These are phyloP conservation scores for Tuberolachnus salignus DNA, from an alignment of 2,888 invertebrate species.

Conservation along the genomic window DNA sequence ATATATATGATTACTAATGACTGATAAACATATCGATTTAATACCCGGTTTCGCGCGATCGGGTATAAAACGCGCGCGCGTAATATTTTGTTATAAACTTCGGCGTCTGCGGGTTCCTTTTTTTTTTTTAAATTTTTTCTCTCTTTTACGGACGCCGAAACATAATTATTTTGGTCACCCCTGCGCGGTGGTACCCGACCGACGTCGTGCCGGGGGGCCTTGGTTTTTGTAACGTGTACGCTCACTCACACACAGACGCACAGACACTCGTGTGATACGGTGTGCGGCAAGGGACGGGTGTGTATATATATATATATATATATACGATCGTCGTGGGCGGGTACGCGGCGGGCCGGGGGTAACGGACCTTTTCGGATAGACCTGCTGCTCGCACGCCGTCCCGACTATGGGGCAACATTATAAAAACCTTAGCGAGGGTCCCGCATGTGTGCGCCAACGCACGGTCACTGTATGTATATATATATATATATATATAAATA, in stretches of 20 bases:
- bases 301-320: no score
- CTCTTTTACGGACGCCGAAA: no score
- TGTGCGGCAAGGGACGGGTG: conserved; percentile 34
- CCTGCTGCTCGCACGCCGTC: conserved; percentile 51
- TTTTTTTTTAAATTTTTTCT: no score
- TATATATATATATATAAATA: no score
- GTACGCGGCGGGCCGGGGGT: conserved; percentile 38
- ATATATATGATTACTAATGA: no score
- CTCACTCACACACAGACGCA: not conserved
- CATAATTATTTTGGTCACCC: conserved; percentile 51
- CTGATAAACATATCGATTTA: no score
- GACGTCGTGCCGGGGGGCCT: conserved; percentile 51
- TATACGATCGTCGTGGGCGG: conserved; percentile 39
- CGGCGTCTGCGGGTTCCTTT: not conserved
- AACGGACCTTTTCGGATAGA: conserved; percentile 55
- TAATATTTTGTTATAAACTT: not conserved
- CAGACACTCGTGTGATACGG: not conserved
- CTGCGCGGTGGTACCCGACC: conserved; percentile 40
- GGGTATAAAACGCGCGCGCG: no score
- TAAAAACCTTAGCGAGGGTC: conserved; percentile 56
- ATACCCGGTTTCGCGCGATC: no score
- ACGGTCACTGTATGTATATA: not conserved
- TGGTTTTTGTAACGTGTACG: conserved; percentile 26
- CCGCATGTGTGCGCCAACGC: conserved; percentile 49
- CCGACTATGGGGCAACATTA: conserved; percentile 50